Conservation (phyloP, 2,888 invertebrate genomes). For the Rotaria macrura region DNA sequence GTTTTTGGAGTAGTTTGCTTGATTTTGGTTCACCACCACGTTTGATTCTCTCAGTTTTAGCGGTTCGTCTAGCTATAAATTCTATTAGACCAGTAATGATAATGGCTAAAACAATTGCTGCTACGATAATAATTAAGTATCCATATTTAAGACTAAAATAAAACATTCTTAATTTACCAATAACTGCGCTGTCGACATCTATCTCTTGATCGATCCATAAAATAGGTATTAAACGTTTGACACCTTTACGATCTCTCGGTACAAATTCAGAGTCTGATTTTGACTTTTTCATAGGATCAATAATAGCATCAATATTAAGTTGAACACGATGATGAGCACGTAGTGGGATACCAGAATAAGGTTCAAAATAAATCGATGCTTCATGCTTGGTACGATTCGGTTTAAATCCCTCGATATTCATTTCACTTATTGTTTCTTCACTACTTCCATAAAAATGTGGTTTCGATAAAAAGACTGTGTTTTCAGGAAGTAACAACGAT, state of each 20-base stretch:
- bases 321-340: conserved; percentile 1
- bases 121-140: background rate
- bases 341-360: background rate
- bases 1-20: background rate
- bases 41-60: background rate
- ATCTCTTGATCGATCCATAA: conserved; percentile 9
- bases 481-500: background rate
- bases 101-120: background rate
- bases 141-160: background rate
- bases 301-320: background rate
- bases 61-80: background rate
- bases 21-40: background rate
- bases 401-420: background rate
- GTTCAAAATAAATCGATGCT: conserved; percentile 10
- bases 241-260: background rate
- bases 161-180: background rate
- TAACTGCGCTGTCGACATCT: background rate
- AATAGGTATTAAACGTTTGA: background rate
- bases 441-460: background rate
- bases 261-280: background rate
- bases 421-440: background rate
- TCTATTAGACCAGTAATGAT: background rate
- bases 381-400: background rate
- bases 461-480: background rate
- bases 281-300: background rate